These are phyloP conservation scores for Hyla sarda DNA, from an alignment of 2,113 vertebrate genomes.

Conservation along the genomic window DNA sequence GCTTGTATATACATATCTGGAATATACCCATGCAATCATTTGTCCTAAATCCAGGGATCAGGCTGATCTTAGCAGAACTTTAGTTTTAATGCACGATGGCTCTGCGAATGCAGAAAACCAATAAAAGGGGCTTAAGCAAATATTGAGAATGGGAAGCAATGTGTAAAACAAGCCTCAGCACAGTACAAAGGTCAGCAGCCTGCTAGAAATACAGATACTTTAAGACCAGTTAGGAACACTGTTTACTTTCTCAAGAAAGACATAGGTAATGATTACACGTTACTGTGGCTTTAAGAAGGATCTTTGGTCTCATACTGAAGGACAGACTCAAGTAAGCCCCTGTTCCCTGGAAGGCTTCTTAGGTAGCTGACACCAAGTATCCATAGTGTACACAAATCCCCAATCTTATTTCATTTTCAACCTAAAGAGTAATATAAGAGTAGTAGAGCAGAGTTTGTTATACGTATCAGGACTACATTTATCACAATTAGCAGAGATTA, in stretches of 20 bases:
- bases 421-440: too few relatives aligned
- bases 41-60: constrained; percentile 72
- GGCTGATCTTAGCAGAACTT: constrained; percentile 69
- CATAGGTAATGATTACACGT: constrained; percentile 63
- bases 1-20: constrained; percentile 69
- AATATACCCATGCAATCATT: constrained; percentile 66
- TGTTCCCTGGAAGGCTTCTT: too few relatives aligned
- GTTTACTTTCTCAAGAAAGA: constrained; percentile 53
- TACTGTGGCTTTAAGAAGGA: not conserved
- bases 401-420: not conserved
- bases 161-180: constrained; percentile 59
- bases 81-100: constrained; percentile 69
- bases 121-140: constrained; percentile 65
- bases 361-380: not conserved
- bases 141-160: constrained; percentile 66
- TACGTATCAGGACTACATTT: too few relatives aligned
- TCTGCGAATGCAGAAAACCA: constrained; percentile 68
- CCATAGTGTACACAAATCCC: not conserved
- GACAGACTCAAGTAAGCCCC: not conserved
- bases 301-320: constrained; percentile 65
- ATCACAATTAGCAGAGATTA: too few relatives aligned
- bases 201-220: constrained; percentile 61
- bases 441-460: too few relatives aligned
- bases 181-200: constrained; percentile 61
- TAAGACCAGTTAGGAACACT: constrained; percentile 61